These are phyloP conservation scores for Acipenser oxyrinchus DNA, from an alignment of 2,797 vertebrate genomes.

Conservation along the genomic window DNA sequence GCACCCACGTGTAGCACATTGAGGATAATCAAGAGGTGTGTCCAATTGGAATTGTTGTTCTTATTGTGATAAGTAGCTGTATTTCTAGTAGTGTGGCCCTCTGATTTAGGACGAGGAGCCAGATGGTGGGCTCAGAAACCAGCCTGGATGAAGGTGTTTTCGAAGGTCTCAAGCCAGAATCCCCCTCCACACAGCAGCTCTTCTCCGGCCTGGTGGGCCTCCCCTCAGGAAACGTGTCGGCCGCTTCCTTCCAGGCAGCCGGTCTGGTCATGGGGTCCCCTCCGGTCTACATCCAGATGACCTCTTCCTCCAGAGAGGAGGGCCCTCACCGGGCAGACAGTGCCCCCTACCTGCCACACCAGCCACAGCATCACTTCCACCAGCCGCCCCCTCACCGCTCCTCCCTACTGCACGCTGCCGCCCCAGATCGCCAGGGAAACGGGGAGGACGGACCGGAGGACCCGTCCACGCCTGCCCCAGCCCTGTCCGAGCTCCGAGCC, in stretches of 20 bases:
- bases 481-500: constrained; percentile 84
- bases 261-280: constrained; percentile 82
- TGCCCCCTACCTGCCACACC: constrained; percentile 50
- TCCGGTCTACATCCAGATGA: constrained; percentile 89
- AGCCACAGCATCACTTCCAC: constrained; percentile 52
- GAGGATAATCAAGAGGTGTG: too few relatives aligned
- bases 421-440: constrained; percentile 68
- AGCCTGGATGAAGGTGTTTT: constrained; percentile 87
- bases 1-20: too few relatives aligned
- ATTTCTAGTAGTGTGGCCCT: too few relatives aligned
- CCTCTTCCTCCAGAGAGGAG: constrained; percentile 73
- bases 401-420: constrained; percentile 78
- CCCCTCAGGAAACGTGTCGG: constrained; percentile 65
- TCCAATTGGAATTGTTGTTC: too few relatives aligned
- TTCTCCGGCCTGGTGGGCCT: constrained; percentile 84
- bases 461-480: constrained; percentile 79
- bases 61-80: too few relatives aligned
- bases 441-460: constrained; percentile 71
- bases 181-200: constrained; percentile 74
- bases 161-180: constrained; percentile 84
- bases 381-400: constrained; percentile 76
- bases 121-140: constrained; percentile 81
- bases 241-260: constrained; percentile 74
- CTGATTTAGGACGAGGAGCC: constrained; percentile 73
- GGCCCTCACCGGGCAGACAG: constrained; percentile 61